phyloP scores from a whole-genome alignment of 92 coral and sea anemone species.

The Siderastrea siderea region DNA sequence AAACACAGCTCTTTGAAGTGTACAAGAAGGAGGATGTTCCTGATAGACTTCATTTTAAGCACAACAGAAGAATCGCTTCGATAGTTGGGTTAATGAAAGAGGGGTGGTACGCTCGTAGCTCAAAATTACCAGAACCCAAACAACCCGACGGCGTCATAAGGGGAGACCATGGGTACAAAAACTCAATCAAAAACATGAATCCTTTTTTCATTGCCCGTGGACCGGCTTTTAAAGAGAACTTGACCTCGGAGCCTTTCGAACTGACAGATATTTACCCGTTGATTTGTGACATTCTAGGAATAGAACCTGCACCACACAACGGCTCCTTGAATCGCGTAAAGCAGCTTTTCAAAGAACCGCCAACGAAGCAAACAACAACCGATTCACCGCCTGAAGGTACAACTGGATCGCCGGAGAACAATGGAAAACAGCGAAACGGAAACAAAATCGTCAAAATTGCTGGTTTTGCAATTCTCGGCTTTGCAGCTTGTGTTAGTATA shows the following conservation, averaged over 20 bases:
- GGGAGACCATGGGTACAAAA: constrained; percentile 79
- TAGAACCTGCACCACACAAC: constrained; percentile 86
- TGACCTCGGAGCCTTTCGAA: constrained; percentile 71
- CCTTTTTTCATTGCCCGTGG: constrained; percentile 95
- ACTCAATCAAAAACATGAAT: constrained; percentile 74
- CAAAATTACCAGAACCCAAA: constrained; percentile 42
- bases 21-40: constrained; percentile 84
- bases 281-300: constrained; percentile 81
- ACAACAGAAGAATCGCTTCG: constrained; percentile 79
- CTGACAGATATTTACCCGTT: constrained; percentile 85
- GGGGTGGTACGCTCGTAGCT: constrained; percentile 71
- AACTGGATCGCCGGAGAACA: background rate
- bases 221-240: constrained; percentile 87
- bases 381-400: background rate
- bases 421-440: background rate
- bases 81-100: constrained; percentile 69
- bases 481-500: constrained; percentile 16
- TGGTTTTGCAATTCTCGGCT: constrained; percentile 36
- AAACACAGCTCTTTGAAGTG: constrained; percentile 62
- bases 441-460: constrained; percentile 36
- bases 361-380: background rate
- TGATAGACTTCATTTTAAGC: constrained; percentile 67
- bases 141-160: background rate
- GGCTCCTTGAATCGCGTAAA: constrained; percentile 77
- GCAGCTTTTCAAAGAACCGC: constrained; percentile 45